Base-by-base conservation (phyloP, 2,113 vertebrate species). In the Spheniscus mendiculus region DNA sequence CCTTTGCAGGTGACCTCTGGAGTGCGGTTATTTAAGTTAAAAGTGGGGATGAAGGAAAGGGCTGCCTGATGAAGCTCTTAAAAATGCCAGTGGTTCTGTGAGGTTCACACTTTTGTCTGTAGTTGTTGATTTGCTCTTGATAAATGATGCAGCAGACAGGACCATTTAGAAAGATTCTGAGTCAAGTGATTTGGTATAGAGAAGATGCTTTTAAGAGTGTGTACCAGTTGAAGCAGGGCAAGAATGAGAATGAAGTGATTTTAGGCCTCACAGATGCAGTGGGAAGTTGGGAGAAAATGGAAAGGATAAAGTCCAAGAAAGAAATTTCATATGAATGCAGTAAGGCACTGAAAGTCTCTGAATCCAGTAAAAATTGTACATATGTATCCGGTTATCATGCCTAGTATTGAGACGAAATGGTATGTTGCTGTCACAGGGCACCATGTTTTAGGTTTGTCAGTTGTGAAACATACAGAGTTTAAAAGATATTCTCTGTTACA, bases 401-500 rank as follows among this genome's bases (percentile, higher is more conserved):
- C 3, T 25, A 21, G 15, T 20, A 11, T 20, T 9, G 42, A 34
- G 42, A 42, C 6, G 6, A 59, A 87, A 15, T 21, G 15, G 20
- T n/a, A 11, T 0, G 0, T 20, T 10, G 1, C 10, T 55, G 6
- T 50, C 25, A 50, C 45, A 26, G n/a, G 56, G 8, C 40, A 56
- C 67, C 5, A 2, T 56, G 34, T 17, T 56, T 89, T 52, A 18
- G 11, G 34, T 83, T 59, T 90, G n/a, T 59, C 11, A 1, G 5
- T 30, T 84, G 18, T 72, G 45, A 30, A 20, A 16, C 22, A 23
- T 14, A 26, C 14, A 47, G 44, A 44, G 74, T 87, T 84, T 34
- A 15, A 62, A 45, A n/a, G 2, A 19, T 25, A 3, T 19, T 70
- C 50, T 56, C 44, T 87, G 32, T 77, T 66, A 3, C 1, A 4